These are phyloP conservation scores for Platycercus adscitus DNA, from an alignment of 2,113 vertebrate genomes.

Conservation along the genomic window DNA sequence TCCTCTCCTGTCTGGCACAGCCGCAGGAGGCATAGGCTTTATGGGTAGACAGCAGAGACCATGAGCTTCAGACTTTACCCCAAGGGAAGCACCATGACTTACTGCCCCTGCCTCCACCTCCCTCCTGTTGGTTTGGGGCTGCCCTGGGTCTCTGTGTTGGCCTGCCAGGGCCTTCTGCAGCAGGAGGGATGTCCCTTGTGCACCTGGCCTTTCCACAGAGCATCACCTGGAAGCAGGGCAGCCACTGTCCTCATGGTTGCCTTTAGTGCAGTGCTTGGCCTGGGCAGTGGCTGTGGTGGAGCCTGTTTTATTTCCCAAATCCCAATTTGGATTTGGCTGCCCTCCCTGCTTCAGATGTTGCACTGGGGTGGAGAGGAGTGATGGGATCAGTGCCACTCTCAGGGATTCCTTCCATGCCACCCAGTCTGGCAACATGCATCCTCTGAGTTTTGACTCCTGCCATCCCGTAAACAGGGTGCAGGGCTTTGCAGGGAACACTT, in stretches of 20 bases:
- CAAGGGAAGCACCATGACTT: neutral
- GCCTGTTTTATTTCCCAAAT: neutral
- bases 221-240: neutral
- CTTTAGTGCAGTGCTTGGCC: neutral
- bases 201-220: neutral
- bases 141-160: neutral
- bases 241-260: neutral
- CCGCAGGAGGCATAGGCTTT: neutral
- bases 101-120: neutral
- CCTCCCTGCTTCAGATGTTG: neutral
- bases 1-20: slow-evolving; percentile 21
- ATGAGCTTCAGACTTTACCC: neutral
- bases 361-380: neutral
- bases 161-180: neutral
- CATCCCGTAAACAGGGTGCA: neutral
- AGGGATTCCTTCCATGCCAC: neutral
- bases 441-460: neutral
- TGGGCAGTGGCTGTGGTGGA: neutral
- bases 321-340: neutral
- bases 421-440: neutral
- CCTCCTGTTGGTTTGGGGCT: neutral
- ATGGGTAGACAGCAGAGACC: neutral
- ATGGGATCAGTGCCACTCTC: slow-evolving; percentile 6
- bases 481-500: neutral
- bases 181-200: neutral